Percentiles rank a stretch among this genome's conserved stretches.
Conservation (phyloP, 2,888 invertebrate species). For the Lingula anatina region DNA sequence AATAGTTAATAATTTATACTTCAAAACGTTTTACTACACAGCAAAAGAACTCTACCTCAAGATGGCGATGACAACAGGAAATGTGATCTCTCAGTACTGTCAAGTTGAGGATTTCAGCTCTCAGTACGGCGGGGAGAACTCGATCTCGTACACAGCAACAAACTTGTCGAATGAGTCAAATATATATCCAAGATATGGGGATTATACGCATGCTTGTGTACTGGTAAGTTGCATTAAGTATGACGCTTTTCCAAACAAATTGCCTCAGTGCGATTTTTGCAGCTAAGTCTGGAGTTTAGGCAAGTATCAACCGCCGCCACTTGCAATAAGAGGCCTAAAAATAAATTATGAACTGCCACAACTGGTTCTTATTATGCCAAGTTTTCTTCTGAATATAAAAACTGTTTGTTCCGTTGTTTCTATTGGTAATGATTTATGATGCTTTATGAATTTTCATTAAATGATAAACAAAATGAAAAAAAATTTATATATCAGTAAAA, state of each 20-base stretch:
- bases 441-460: slow-evolving; percentile 2
- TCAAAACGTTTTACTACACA: too few relatives aligned
- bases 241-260: too few relatives aligned
- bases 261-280: too few relatives aligned
- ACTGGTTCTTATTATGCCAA: neutral
- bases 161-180: slow-evolving; percentile 74
- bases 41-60: too few relatives aligned
- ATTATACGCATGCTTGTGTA: slow-evolving; percentile 84
- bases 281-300: neutral
- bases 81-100: too few relatives aligned
- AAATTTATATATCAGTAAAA: too few relatives aligned
- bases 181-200: slow-evolving; percentile 84
- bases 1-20: too few relatives aligned
- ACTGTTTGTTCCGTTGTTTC: neutral
- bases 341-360: too few relatives aligned
- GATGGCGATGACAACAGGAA: too few relatives aligned
- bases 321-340: neutral
- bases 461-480: too few relatives aligned
- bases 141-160: slow-evolving; percentile 81
- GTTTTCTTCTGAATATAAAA: neutral
- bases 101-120: slow-evolving; percentile 80
- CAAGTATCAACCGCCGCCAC: neutral
- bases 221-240: slow-evolving; percentile 64
- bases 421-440: neutral
- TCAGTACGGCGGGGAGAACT: slow-evolving; percentile 82